phyloP scores from a whole-genome alignment of 2,888 invertebrate species.

The Pandemis corylana region DNA sequence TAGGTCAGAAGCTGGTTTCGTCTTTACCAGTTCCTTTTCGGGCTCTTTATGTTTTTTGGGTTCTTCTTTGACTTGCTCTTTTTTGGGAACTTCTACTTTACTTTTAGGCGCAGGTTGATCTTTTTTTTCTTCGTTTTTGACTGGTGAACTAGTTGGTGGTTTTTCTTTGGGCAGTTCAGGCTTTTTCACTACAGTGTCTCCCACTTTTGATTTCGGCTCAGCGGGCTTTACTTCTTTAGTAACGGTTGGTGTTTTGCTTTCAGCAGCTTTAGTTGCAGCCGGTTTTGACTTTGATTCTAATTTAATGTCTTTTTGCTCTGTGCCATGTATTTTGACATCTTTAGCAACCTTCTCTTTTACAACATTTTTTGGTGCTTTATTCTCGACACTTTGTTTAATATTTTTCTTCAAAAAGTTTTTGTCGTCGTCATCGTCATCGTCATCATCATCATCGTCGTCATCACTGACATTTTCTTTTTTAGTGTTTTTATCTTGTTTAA shows the following conservation, averaged over 20 bases:
- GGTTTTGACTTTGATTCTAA: constrained; percentile 2
- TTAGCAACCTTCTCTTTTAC: constrained; percentile 52
- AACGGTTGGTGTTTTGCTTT: constrained; percentile 4
- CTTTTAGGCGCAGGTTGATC: constrained; percentile 46
- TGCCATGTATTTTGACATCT: constrained; percentile 47
- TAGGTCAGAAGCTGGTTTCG: constrained; percentile 9
- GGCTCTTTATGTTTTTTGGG: constrained; percentile 43
- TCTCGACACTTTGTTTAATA: constrained; percentile 35
- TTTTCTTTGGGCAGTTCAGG: constrained; percentile 46
- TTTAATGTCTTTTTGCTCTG: constrained; percentile 42
- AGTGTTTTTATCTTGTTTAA: constrained; percentile 27
- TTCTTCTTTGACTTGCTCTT: constrained; percentile 43
- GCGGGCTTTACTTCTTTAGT: constrained; percentile 7
- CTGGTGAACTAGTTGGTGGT: constrained; percentile 13
- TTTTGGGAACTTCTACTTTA: constrained; percentile 46
- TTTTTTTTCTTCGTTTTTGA: constrained; percentile 50
- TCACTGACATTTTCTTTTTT: not conserved
- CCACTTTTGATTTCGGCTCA: constrained; percentile 37
- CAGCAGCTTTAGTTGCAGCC: not conserved
- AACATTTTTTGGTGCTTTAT: constrained; percentile 38
- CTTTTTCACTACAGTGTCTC: constrained; percentile 48
- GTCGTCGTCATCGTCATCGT: constrained; percentile 38
- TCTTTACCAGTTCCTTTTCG: constrained; percentile 26
- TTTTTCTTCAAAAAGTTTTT: constrained; percentile 46
- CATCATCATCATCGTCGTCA: constrained; percentile 34